Conservation (phyloP, 2,113 vertebrate genomes). For the Salvator merianae region DNA sequence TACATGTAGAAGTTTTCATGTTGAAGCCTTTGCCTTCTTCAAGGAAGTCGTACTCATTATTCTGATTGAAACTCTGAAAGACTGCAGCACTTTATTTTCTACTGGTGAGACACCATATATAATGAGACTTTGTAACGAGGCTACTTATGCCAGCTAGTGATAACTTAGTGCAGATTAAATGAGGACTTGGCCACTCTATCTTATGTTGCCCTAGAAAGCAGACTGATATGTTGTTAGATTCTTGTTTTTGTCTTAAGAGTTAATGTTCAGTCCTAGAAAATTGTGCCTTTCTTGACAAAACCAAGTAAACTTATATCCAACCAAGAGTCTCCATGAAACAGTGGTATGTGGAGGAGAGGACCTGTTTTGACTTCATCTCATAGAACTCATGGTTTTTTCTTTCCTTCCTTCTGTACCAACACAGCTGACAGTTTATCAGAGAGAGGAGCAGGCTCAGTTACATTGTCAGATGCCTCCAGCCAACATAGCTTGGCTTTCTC, state of each 20-base stretch:
- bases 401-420: slow-evolving; percentile 13
- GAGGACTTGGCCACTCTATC: not conserved
- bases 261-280: not conserved
- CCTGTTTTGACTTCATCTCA: no score
- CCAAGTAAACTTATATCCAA: not conserved
- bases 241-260: not conserved
- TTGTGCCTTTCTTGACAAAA: not conserved
- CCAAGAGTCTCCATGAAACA: not conserved
- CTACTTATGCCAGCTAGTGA: not conserved
- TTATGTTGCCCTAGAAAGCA: not conserved
- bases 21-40: not conserved
- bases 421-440: slow-evolving; percentile 74
- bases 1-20: not conserved
- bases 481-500: slow-evolving; percentile 57
- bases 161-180: not conserved
- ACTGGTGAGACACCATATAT: not conserved
- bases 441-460: slow-evolving; percentile 49
- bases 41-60: not conserved
- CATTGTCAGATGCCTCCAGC: slow-evolving; percentile 56
- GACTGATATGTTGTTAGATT: not conserved
- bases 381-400: not conserved
- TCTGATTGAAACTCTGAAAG: not conserved
- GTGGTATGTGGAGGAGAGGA: not conserved
- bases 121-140: not conserved
- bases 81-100: not conserved